These are phyloP conservation scores for Microcebus murinus DNA, from an alignment of 2,113 vertebrate genomes.

Conservation along the genomic window DNA sequence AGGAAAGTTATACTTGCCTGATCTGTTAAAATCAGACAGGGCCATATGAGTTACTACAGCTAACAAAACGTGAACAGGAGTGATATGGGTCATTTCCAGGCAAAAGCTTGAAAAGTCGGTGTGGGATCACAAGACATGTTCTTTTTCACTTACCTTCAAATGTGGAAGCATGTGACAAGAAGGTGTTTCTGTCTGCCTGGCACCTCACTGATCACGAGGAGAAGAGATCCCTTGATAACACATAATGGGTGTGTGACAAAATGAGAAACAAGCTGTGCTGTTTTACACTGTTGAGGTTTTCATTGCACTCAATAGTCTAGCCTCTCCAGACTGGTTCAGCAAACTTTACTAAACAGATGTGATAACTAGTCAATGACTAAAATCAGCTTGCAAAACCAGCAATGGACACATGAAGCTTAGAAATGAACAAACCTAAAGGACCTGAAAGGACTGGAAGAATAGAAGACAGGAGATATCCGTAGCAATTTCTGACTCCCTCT, in stretches of 20 bases:
- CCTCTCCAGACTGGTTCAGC: not conserved
- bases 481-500: not conserved
- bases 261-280: not conserved
- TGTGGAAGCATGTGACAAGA: not conserved
- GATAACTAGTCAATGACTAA: too few species aligned
- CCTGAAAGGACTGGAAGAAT: not conserved
- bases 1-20: not conserved
- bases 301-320: not conserved
- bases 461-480: not conserved
- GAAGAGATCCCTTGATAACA: not conserved
- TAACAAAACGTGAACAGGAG: not conserved
- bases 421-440: not conserved
- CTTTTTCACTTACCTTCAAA: not conserved
- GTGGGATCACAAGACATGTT: not conserved
- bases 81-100: not conserved
- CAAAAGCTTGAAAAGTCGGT: not conserved
- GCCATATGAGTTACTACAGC: not conserved
- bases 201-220: fast-evolving
- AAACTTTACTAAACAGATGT: not conserved
- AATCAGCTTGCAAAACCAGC: not conserved
- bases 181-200: not conserved
- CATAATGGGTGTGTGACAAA: fast-evolving
- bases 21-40: not conserved
- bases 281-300: not conserved
- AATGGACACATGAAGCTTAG: not conserved